These are phyloP conservation scores for Sebastes fasciatus DNA, from an alignment of 2,113 vertebrate genomes.

Conservation along the genomic window DNA sequence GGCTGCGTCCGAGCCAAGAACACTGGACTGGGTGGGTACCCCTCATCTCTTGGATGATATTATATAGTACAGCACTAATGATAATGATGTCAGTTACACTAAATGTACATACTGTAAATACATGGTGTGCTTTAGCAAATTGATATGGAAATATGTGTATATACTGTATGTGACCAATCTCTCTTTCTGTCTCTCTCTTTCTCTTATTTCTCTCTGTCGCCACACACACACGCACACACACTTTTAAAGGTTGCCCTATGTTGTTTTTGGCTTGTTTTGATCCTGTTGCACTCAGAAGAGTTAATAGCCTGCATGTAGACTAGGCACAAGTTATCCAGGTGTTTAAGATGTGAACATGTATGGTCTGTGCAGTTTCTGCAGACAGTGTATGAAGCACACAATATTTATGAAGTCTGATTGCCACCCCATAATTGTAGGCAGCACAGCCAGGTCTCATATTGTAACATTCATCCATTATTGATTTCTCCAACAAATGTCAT, in stretches of 20 bases:
- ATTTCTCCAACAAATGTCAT: slow-evolving; percentile 57
- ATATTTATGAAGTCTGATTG: slow-evolving; percentile 62
- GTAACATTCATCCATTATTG: slow-evolving; percentile 44
- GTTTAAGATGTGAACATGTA: slow-evolving; percentile 67
- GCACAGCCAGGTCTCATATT: slow-evolving; percentile 50
- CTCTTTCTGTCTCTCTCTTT: slow-evolving; percentile 21
- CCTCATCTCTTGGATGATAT: slow-evolving; percentile 96
- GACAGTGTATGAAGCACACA: slow-evolving; percentile 74
- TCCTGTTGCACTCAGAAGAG: slow-evolving; percentile 67
- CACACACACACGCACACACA: slow-evolving; percentile 27
- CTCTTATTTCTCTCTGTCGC: slow-evolving; percentile 39
- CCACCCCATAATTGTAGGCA: slow-evolving; percentile 44
- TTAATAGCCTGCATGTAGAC: slow-evolving; percentile 77
- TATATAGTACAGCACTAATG: slow-evolving; percentile 84
- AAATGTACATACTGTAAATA: slow-evolving; percentile 77
- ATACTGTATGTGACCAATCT: slow-evolving; percentile 33
- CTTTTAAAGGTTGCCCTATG: slow-evolving; percentile 46
- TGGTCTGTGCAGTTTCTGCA: slow-evolving; percentile 62
- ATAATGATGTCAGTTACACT: slow-evolving; percentile 73
- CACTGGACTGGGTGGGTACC: slow-evolving; percentile 96
- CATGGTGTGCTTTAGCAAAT: slow-evolving; percentile 54
- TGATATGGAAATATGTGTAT: slow-evolving; percentile 44
- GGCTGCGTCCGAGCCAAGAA: slow-evolving; percentile 96
- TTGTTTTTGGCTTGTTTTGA: slow-evolving; percentile 69
- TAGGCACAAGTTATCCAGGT: slow-evolving; percentile 65